phyloP scores from a whole-genome alignment of 2,797 vertebrate genomes.

The Acipenser transmontanus region DNA sequence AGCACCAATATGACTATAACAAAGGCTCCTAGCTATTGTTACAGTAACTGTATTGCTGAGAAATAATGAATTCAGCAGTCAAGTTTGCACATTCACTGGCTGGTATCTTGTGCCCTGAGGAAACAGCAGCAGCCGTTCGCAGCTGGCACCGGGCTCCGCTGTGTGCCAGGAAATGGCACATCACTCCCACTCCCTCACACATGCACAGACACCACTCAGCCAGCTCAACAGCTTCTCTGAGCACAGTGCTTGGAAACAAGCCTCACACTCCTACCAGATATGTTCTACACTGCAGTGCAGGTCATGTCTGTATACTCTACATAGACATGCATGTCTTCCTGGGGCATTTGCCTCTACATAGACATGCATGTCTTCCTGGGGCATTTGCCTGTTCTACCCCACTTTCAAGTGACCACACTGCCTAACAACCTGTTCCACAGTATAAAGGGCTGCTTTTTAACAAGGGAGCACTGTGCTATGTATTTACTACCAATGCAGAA shows the following conservation, averaged over 20 bases:
- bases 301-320: too few species aligned
- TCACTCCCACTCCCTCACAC: slow-evolving; percentile 28
- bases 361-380: too few species aligned
- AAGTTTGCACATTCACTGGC: slow-evolving; percentile 48
- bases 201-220: slow-evolving; percentile 6
- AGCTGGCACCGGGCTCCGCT: slow-evolving; percentile 52
- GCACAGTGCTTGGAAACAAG: neutral
- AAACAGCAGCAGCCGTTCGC: slow-evolving; percentile 55
- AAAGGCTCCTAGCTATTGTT: neutral
- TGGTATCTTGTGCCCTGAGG: slow-evolving; percentile 42
- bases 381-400: too few species aligned
- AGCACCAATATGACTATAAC: neutral
- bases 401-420: too few species aligned
- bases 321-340: too few species aligned
- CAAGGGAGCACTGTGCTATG: too few species aligned
- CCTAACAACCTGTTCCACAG: too few species aligned
- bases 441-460: too few species aligned
- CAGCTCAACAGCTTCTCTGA: slow-evolving; percentile 10
- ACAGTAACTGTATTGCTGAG: slow-evolving; percentile 9
- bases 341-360: too few species aligned
- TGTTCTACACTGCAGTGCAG: too few species aligned
- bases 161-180: slow-evolving; percentile 54
- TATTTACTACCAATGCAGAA: too few species aligned
- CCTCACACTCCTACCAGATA: slow-evolving; percentile 4
- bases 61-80: slow-evolving; percentile 26